Conservation (phyloP, 2,797 vertebrate species). For the Rhyacichthys aspro region DNA sequence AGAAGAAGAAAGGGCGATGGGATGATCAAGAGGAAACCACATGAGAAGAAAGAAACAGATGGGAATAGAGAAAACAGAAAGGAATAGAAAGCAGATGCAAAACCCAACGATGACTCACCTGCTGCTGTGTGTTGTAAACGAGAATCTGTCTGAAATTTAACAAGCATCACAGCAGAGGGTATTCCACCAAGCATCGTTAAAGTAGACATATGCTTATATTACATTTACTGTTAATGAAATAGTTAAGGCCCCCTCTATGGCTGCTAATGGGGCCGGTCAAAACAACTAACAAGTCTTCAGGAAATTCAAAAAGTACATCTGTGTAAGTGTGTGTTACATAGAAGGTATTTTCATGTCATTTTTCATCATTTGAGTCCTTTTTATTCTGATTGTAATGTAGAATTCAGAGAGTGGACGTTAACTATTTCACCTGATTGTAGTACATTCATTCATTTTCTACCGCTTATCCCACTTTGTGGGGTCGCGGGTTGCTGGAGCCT, state of each 20-base stretch:
- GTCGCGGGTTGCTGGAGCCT: too few relatives aligned
- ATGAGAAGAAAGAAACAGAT: conserved; percentile 27
- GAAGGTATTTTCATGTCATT: too few relatives aligned
- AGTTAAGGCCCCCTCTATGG: background rate
- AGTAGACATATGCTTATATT: background rate
- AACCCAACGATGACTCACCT: conserved; percentile 59
- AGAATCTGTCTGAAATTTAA: conserved; percentile 21
- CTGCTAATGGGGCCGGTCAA: background rate
- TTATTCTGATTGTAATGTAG: too few relatives aligned
- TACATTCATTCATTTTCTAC: too few relatives aligned
- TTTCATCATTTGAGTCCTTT: too few relatives aligned
- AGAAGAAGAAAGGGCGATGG: conserved; percentile 8
- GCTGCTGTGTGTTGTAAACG: conserved; percentile 13
- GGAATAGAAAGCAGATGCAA: conserved; percentile 44
- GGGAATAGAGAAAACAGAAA: conserved; percentile 27
- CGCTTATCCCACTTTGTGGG: too few relatives aligned
- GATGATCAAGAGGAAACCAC: conserved; percentile 15
- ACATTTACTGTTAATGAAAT: conserved; percentile 17
- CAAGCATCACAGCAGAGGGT: conserved; percentile 14
- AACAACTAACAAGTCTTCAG: background rate
- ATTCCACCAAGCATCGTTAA: conserved; percentile 2
- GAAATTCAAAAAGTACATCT: too few relatives aligned
- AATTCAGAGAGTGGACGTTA: too few relatives aligned
- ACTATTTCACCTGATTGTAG: too few relatives aligned
- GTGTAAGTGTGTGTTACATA: too few relatives aligned